These are phyloP conservation scores for Eristalinus aeneus DNA, from an alignment of 2,888 invertebrate species.

Conservation along the genomic window DNA sequence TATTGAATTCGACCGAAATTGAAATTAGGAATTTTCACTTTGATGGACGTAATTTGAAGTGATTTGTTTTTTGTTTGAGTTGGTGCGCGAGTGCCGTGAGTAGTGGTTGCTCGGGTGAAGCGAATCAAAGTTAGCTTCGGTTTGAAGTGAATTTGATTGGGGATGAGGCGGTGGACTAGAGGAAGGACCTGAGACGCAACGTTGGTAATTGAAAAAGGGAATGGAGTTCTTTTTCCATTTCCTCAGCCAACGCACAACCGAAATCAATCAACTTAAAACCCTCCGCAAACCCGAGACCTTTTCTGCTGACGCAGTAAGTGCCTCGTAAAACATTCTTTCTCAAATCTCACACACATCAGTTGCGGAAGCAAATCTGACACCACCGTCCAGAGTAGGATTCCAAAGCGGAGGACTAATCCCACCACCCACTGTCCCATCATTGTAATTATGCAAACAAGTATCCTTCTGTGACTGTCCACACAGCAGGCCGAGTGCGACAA, in stretches of 20 bases:
- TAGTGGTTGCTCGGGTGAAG: not conserved
- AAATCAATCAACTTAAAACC: not conserved
- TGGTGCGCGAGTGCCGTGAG: not conserved
- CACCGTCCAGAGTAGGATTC: not conserved
- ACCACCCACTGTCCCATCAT: not conserved
- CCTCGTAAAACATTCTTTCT: not conserved
- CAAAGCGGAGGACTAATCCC: too few species aligned
- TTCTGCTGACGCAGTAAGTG: not conserved
- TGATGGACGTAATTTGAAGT: conserved; percentile 45
- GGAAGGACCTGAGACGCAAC: too few species aligned
- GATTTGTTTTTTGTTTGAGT: conserved; percentile 16
- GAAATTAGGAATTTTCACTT: conserved; percentile 49
- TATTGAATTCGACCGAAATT: conserved; percentile 54
- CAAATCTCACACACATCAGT: conserved; percentile 1
- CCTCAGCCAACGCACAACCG: too few species aligned
- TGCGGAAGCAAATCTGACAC: conserved; percentile 1
- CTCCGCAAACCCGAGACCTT: not conserved
- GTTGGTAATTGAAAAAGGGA: too few species aligned
- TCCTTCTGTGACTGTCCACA: not conserved
- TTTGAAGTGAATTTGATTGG: not conserved
- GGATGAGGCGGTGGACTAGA: not conserved
- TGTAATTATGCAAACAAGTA: conserved; percentile 13
- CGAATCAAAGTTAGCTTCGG: not conserved
- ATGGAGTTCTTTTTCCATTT: too few species aligned
- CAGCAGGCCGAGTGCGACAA: conserved; percentile 2